phyloP scores from a whole-genome alignment of 2,797 vertebrate genomes.

The Salmo trutta region DNA sequence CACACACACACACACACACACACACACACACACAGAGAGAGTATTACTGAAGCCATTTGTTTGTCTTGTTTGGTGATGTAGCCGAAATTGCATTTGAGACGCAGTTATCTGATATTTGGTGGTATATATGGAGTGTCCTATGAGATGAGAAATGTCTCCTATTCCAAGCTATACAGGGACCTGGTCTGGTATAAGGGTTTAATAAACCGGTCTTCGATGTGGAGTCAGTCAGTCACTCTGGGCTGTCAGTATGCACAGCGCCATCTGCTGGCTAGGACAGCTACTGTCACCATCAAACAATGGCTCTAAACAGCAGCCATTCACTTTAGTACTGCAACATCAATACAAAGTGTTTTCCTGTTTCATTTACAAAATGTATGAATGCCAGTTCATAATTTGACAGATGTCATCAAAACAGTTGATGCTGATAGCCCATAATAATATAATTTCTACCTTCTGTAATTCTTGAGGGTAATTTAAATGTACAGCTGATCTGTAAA shows the following conservation, averaged over 20 bases:
- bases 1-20: background rate
- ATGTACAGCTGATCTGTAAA: slow-evolving; percentile 71
- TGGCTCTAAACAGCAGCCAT: background rate
- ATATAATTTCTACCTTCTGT: background rate
- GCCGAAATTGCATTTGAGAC: background rate
- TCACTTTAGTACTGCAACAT: background rate
- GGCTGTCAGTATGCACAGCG: slow-evolving; percentile 46
- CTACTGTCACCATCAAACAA: slow-evolving; percentile 49
- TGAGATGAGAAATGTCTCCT: background rate
- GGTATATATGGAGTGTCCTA: background rate
- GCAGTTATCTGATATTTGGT: background rate
- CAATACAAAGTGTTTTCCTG: background rate
- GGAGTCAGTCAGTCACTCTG: background rate
- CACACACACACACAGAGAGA: no score
- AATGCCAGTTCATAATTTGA: background rate
- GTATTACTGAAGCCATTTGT: background rate
- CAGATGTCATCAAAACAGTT: background rate
- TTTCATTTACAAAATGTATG: slow-evolving; percentile 55
- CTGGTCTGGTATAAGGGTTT: background rate
- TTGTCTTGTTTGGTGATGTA: background rate
- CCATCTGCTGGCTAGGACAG: slow-evolving; percentile 70
- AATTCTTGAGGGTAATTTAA: slow-evolving; percentile 42
- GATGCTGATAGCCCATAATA: background rate
- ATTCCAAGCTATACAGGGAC: background rate
- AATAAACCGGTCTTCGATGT: background rate